Conservation (phyloP, 2,797 vertebrate species). For the Tamandua tetradactyla region DNA sequence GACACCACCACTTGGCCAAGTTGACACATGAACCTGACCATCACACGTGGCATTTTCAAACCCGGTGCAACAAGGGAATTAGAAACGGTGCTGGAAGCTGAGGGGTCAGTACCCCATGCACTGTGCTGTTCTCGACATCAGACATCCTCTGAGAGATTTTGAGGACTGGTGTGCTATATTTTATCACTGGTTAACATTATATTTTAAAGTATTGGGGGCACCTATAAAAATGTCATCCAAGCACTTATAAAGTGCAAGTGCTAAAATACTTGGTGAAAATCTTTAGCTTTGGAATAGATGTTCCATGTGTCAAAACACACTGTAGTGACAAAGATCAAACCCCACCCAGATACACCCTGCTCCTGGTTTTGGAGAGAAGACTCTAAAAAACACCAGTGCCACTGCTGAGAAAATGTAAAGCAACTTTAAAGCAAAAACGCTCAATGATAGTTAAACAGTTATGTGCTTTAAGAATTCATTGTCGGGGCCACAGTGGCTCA, state of each 20-base stretch:
- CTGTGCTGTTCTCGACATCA: background rate
- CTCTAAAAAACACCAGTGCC: background rate
- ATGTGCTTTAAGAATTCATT: no score
- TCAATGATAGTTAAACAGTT: background rate
- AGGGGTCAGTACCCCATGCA: background rate
- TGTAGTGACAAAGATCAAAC: background rate
- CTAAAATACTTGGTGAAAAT: background rate
- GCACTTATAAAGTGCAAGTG: background rate
- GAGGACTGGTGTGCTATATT: background rate
- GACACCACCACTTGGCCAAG: no score
- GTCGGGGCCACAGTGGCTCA: no score
- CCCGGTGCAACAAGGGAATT: background rate
- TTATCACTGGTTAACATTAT: constrained; percentile 21
- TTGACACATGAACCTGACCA: no score
- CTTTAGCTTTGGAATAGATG: constrained; percentile 9
- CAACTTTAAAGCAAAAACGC: background rate
- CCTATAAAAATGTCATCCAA: constrained; percentile 27
- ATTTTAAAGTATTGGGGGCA: constrained; percentile 47
- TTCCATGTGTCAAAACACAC: background rate
- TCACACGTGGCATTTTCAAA: no score
- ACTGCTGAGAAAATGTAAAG: background rate
- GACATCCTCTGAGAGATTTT: background rate
- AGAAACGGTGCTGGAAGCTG: background rate
- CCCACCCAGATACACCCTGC: background rate
- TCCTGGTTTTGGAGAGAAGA: background rate